Evolutionary conservation across 2,888 invertebrate genomes (phyloP).

Genomic region (Hymenopus coronatus): DNA sequence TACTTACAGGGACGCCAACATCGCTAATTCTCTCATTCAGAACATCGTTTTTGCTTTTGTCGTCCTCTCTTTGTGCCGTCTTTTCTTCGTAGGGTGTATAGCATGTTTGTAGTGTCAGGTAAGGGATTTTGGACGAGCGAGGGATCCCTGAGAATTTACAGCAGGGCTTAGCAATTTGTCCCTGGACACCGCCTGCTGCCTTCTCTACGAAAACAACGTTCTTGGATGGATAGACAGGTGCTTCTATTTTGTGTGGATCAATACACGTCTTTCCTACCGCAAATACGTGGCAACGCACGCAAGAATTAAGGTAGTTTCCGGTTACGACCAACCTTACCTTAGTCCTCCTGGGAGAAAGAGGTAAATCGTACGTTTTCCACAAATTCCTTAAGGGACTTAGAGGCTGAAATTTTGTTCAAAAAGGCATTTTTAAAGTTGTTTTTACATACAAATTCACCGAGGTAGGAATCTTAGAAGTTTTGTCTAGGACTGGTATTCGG

Average conservation of each 20-base stretch:
- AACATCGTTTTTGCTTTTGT: not conserved
- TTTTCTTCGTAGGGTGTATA: not conserved
- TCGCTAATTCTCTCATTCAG: constrained; percentile 24
- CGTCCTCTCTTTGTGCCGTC: not conserved
- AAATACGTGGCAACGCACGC: no score
- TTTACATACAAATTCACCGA: no score
- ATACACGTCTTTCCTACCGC: no score
- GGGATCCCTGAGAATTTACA: constrained; percentile 28
- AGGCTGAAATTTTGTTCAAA: no score
- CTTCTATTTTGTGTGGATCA: not conserved
- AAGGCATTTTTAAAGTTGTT: no score
- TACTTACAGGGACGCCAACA: constrained; percentile 14
- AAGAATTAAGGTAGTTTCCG: no score
- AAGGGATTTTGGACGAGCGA: constrained; percentile 22
- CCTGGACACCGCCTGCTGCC: not conserved
- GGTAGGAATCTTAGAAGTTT: no score
- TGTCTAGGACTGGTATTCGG: no score
- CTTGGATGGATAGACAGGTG: not conserved
- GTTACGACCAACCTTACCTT: no score
- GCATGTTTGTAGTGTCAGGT: constrained; percentile 23
- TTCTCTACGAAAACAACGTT: not conserved
- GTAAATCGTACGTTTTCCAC: no score
- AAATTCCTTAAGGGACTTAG: no score
- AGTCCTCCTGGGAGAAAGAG: no score
- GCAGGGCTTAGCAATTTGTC: constrained; percentile 15